Evolutionary conservation across 2,888 invertebrate genomes (phyloP), one percentile per base, ranked within the genome.

Genomic region (Eustalomyia histrio): DNA sequence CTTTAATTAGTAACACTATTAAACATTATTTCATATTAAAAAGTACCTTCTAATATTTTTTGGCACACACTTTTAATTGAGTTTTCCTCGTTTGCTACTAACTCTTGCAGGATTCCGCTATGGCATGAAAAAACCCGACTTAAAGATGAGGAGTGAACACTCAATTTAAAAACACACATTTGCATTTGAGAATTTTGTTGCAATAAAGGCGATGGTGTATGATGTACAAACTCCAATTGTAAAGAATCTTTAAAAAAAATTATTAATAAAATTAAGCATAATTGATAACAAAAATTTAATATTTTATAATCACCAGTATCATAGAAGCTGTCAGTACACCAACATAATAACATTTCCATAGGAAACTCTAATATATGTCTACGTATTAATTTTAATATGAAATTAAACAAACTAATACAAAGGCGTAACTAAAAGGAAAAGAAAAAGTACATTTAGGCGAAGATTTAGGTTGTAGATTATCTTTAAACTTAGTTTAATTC

Each of bases 351-450:
- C 29, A 84, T 85, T 80, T 88, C 85, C 3, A 90, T 83, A 1
- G 90, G 90, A 80, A 90, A 87, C 75, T 85, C 85, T 33, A 90
- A 83, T 16, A 90, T 83, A 67, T 85, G 85, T 43, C 87, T 82
- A 24, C 89, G 88, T 21, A 88, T 83, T 3, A 83, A 83, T 80
- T 88, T 86, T 9, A 90, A 68, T 14, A 86, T 61, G 43, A 83
- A 80, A 33, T 87, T 86, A 5, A 85, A 83, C 12, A 87, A 73
- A 24, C 83, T 86, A 58, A 88, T 86, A 24, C 84, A 83, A 50
- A 87, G 80, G 2, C 84, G 85, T 65, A 85, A 84, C 87, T 84
- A n/a, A n/a, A n/a, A n/a, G n/a, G 83, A 74, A 76, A 81, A n/a
- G n/a, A 29, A 60, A 67, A 17, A 60, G n/a, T n/a, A 35, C 17